A percentile compares a stretch with the other conserved stretches of the same genome.
Conservation (phyloP, 2,797 vertebrate genomes). For the Malurus splendens region DNA sequence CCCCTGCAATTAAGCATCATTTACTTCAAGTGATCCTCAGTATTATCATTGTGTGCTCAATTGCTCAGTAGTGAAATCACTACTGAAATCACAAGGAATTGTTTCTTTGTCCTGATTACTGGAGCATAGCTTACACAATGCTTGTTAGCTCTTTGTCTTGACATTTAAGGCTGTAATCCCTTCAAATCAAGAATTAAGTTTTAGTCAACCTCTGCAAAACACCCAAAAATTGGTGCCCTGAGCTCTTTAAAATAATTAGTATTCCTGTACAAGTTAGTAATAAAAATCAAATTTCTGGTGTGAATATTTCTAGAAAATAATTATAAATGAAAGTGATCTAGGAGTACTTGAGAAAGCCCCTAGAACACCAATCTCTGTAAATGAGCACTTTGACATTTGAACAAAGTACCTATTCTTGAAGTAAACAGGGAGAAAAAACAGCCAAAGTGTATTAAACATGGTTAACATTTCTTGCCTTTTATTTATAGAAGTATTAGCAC, state of each 20-base stretch:
- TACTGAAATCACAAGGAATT: conserved; percentile 15
- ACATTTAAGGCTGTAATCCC: background rate
- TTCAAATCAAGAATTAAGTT: background rate
- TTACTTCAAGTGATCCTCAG: background rate
- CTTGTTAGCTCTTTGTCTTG: background rate
- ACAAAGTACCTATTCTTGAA: background rate
- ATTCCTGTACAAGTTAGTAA: background rate
- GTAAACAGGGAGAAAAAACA: background rate
- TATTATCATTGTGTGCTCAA: background rate
- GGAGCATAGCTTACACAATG: background rate
- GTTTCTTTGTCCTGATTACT: background rate
- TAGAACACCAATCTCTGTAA: background rate
- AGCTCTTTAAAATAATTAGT: background rate
- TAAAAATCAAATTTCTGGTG: background rate
- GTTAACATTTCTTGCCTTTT: background rate
- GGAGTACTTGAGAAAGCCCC: background rate
- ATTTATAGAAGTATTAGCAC: background rate
- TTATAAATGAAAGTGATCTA: background rate
- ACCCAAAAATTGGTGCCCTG: background rate
- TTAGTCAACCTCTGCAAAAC: background rate
- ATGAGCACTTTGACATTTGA: background rate
- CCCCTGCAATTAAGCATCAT: conserved; percentile 4
- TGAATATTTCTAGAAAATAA: background rate
- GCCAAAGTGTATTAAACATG: background rate
- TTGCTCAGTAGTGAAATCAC: conserved; percentile 22